Evolutionary conservation across 2,888 invertebrate genomes (phyloP).

Genomic region (Luperina nickerlii): DNA sequence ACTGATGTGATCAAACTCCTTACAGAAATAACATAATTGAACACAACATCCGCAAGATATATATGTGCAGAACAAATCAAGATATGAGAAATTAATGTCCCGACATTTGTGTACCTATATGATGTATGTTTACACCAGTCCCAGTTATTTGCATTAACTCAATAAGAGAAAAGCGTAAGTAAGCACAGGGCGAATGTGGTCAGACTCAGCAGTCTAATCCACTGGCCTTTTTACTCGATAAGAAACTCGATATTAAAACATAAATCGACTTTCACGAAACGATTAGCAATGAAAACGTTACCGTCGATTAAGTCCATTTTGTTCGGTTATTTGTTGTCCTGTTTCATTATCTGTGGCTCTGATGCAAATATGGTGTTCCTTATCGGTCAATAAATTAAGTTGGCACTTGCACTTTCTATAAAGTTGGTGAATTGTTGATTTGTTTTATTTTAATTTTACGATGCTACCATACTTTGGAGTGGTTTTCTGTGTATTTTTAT

Average conservation of each 20-base stretch:
- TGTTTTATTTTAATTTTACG: constrained; percentile 63
- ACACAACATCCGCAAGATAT: constrained; percentile 23
- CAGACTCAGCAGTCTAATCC: constrained; percentile 37
- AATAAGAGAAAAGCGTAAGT: constrained; percentile 40
- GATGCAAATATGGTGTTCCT: constrained; percentile 71
- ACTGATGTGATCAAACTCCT: constrained; percentile 57
- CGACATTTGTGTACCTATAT: neutral
- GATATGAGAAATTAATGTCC: constrained; percentile 24
- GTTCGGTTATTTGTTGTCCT: constrained; percentile 69
- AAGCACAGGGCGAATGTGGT: constrained; percentile 27
- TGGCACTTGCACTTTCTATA: constrained; percentile 73
- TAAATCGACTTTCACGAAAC: constrained; percentile 70
- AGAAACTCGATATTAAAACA: constrained; percentile 63
- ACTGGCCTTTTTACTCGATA: constrained; percentile 54
- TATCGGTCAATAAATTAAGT: constrained; percentile 71
- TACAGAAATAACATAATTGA: constrained; percentile 43
- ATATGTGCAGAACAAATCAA: constrained; percentile 34
- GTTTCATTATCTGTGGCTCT: constrained; percentile 68
- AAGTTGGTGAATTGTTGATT: constrained; percentile 63
- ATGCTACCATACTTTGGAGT: constrained; percentile 18
- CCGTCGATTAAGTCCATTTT: constrained; percentile 67
- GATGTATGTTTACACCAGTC: neutral
- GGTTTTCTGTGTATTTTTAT: constrained; percentile 25
- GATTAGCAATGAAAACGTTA: constrained; percentile 71
- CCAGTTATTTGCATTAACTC: constrained; percentile 18